Conservation (phyloP, 2,113 vertebrate species). For the Syngnathoides biaculeatus region DNA sequence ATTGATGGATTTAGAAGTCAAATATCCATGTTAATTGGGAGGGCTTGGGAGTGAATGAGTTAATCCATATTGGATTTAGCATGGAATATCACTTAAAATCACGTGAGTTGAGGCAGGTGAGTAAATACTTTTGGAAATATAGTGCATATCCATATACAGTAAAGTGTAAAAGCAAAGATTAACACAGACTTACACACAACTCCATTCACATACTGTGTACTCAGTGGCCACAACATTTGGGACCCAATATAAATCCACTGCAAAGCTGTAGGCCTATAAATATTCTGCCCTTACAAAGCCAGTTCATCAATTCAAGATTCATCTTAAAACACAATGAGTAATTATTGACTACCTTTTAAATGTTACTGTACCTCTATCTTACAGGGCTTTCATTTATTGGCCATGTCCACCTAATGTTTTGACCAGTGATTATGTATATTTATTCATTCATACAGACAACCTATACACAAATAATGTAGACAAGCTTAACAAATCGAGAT, state of each 20-base stretch:
- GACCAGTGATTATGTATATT: background rate
- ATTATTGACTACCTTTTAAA: background rate
- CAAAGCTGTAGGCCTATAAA: too few relatives aligned
- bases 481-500: background rate
- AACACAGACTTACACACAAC: background rate
- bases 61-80: too few relatives aligned
- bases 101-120: too few relatives aligned
- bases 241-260: too few relatives aligned
- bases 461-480: background rate
- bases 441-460: background rate
- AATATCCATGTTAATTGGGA: too few relatives aligned
- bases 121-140: too few relatives aligned
- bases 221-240: conserved; percentile 1
- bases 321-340: background rate
- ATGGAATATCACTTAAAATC: too few relatives aligned
- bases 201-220: background rate
- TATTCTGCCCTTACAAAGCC: too few relatives aligned
- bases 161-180: background rate
- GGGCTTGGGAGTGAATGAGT: too few relatives aligned
- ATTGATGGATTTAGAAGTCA: too few relatives aligned
- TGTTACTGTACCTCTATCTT: background rate
- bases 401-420: background rate
- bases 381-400: background rate
- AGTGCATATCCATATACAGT: background rate
- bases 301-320: background rate